phyloP scores from a whole-genome alignment of 2,113 vertebrate species.

The Syngnathus scovelli region DNA sequence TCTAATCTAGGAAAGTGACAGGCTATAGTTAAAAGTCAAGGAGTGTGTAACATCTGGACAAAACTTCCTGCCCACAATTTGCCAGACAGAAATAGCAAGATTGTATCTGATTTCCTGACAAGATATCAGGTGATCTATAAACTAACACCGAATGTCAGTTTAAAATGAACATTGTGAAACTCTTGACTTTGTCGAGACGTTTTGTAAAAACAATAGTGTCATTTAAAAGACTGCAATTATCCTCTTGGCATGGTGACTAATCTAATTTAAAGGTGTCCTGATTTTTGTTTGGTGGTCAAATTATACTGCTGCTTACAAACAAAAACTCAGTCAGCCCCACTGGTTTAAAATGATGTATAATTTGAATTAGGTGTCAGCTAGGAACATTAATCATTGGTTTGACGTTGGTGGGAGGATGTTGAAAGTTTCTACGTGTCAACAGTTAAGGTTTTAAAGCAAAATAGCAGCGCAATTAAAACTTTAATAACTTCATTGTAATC shows the following conservation, averaged over 20 bases:
- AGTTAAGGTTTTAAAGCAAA: neutral
- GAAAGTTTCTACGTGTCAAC: neutral
- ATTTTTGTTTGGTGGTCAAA: neutral
- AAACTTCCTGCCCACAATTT: slow-evolving; percentile 30
- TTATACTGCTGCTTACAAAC: neutral
- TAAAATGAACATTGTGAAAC: neutral
- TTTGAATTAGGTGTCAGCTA: neutral
- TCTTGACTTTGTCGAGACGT: neutral
- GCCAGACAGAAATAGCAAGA: slow-evolving; percentile 25
- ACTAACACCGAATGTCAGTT: slow-evolving; percentile 1
- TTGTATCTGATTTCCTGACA: slow-evolving; percentile 40
- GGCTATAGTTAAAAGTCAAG: slow-evolving; percentile 13
- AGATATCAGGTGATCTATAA: slow-evolving; percentile 9
- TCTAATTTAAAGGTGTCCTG: neutral
- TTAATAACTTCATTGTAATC: neutral
- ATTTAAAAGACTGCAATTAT: too few relatives aligned
- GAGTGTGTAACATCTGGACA: slow-evolving; percentile 20
- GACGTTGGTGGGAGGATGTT: neutral
- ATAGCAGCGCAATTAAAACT: neutral
- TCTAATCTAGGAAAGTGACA: slow-evolving; percentile 1
- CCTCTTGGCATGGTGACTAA: too few relatives aligned
- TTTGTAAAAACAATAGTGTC: neutral
- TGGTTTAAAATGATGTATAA: neutral
- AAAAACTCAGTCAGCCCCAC: neutral
- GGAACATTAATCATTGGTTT: neutral